Percentiles rank a stretch among this genome's conserved stretches.
phyloP scores from a whole-genome alignment of 2,888 invertebrate genomes.

The Monoplex corrugatus region DNA sequence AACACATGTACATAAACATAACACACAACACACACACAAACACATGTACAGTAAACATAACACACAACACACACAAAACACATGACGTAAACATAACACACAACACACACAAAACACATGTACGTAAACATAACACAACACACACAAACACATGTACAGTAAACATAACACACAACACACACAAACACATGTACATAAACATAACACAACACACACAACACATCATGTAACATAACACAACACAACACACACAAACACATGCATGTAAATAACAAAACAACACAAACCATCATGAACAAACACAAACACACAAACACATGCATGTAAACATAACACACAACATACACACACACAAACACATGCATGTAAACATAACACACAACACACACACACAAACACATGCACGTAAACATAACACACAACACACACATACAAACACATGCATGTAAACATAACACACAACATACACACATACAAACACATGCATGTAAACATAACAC shows the following conservation, averaged over 20 bases:
- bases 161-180: constrained; percentile 40
- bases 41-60: neutral
- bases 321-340: neutral
- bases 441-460: neutral
- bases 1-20: neutral
- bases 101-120: constrained; percentile 31
- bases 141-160: neutral
- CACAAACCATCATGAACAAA: too few species aligned
- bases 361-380: neutral
- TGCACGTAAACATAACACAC: neutral
- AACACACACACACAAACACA: neutral
- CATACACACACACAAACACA: constrained; percentile 31
- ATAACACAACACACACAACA: too few species aligned
- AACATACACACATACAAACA: constrained; percentile 10
- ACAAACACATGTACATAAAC: neutral
- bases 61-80: constrained; percentile 4
- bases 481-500: neutral
- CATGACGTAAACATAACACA: neutral
- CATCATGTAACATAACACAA: neutral
- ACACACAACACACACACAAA: neutral
- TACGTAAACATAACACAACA: neutral
- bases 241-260: neutral
- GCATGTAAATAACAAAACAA: neutral
- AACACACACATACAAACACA: constrained; percentile 29
- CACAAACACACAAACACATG: neutral